phyloP scores from a whole-genome alignment of 1,140 invertebrate species.

The Penaeus indicus region DNA sequence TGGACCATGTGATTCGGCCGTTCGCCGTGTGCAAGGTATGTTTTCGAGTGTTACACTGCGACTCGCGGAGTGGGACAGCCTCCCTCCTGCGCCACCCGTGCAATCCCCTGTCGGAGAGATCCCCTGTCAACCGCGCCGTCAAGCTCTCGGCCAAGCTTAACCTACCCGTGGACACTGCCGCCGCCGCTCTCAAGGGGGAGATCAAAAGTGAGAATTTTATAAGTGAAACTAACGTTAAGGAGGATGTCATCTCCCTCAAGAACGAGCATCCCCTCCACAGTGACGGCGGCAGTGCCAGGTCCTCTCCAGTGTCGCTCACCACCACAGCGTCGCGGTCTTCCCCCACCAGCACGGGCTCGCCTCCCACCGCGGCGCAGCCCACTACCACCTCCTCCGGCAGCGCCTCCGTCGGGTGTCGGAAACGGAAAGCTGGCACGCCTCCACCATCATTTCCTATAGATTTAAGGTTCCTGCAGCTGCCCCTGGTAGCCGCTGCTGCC shows the following conservation, averaged over 20 bases:
- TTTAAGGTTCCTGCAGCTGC: constrained; percentile 62
- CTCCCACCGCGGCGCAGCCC: constrained; percentile 59
- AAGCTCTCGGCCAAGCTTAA: constrained; percentile 64
- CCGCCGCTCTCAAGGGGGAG: constrained; percentile 35
- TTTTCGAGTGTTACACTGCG: constrained; percentile 66
- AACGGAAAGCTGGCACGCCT: constrained; percentile 59
- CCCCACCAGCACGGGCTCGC: constrained; percentile 63
- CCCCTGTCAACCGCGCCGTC: constrained; percentile 65
- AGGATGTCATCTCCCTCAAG: constrained; percentile 47
- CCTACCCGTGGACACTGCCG: constrained; percentile 59
- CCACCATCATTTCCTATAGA: constrained; percentile 63
- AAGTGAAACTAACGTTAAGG: constrained; percentile 43
- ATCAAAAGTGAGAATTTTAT: constrained; percentile 58
- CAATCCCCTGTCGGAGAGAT: constrained; percentile 66
- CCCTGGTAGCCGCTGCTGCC: constrained; percentile 62
- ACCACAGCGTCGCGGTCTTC: constrained; percentile 58
- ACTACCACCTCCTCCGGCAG: constrained; percentile 55
- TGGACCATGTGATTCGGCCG: constrained; percentile 64
- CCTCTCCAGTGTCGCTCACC: constrained; percentile 58
- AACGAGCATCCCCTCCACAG: constrained; percentile 6
- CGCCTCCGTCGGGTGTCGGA: constrained; percentile 59
- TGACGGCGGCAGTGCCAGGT: constrained; percentile 51
- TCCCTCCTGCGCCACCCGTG: constrained; percentile 65
- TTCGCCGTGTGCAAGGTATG: constrained; percentile 66
- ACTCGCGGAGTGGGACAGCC: constrained; percentile 66